These are phyloP conservation scores for Eublepharis macularius DNA, from an alignment of 2,113 vertebrate genomes.

Conservation along the genomic window DNA sequence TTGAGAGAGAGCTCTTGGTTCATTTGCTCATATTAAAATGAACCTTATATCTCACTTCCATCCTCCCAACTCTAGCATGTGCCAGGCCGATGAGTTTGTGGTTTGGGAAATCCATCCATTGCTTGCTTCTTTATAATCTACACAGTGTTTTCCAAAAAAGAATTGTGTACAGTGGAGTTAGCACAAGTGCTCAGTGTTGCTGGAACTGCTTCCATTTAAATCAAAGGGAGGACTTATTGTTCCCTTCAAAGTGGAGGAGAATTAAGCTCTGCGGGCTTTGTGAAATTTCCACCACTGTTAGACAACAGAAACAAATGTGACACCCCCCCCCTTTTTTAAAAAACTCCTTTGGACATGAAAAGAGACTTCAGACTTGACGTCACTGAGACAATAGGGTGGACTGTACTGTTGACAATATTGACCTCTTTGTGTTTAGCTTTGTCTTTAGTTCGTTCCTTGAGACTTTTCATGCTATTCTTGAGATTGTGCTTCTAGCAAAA, in stretches of 20 bases:
- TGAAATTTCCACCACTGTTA: neutral
- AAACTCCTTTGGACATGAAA: slow-evolving; percentile 1
- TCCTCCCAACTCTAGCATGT: neutral
- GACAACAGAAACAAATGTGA: neutral
- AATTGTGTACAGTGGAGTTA: slow-evolving; percentile 18
- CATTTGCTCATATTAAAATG: neutral
- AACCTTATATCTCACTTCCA: neutral
- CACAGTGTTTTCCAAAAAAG: slow-evolving; percentile 27
- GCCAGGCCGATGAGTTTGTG: slow-evolving; percentile 20
- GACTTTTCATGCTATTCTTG: neutral
- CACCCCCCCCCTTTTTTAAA: neutral
- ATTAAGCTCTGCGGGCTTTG: neutral
- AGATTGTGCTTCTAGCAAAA: neutral
- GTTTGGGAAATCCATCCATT: neutral
- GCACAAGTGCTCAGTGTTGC: neutral
- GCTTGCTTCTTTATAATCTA: slow-evolving; percentile 10
- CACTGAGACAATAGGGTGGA: neutral
- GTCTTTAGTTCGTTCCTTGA: neutral
- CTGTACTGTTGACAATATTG: neutral
- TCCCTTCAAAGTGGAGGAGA: slow-evolving; percentile 24
- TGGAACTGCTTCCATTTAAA: slow-evolving; percentile 22
- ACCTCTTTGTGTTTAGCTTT: neutral
- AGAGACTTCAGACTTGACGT: neutral
- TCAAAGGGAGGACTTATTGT: neutral
- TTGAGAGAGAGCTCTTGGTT: slow-evolving; percentile 17